Evolutionary conservation across 2,888 invertebrate genomes (phyloP).

Genomic region (Argyresthia goedartella): DNA sequence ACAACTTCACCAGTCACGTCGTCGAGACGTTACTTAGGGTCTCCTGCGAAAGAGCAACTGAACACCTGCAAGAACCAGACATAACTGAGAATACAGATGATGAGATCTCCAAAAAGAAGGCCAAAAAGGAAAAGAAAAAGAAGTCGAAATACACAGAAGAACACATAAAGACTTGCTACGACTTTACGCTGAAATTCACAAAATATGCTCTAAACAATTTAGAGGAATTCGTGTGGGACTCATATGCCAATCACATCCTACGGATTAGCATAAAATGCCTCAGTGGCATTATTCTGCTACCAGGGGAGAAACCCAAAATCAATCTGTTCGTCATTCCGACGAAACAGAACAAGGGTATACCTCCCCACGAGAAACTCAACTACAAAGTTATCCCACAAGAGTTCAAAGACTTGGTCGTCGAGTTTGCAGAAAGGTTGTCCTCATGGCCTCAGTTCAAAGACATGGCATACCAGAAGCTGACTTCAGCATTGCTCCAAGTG

Average conservation of each 20-base stretch:
- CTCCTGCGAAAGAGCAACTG: slow-evolving; percentile 65
- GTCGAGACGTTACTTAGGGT: slow-evolving; percentile 76
- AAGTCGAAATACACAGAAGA: slow-evolving; percentile 42
- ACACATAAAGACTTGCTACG: slow-evolving; percentile 69
- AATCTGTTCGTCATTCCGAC: slow-evolving; percentile 40
- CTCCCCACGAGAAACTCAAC: slow-evolving; percentile 46
- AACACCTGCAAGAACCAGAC: slow-evolving; percentile 28
- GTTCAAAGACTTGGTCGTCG: slow-evolving; percentile 73
- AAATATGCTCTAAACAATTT: slow-evolving; percentile 86
- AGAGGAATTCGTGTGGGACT: slow-evolving; percentile 86
- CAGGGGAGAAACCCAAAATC: slow-evolving; percentile 55
- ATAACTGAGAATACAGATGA: slow-evolving; percentile 19
- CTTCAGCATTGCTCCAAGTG: slow-evolving; percentile 80
- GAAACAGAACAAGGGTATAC: slow-evolving; percentile 36
- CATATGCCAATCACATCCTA: slow-evolving; percentile 82
- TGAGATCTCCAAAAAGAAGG: slow-evolving; percentile 33
- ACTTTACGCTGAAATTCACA: slow-evolving; percentile 77
- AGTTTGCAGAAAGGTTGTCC: slow-evolving; percentile 74
- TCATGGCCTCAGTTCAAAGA: slow-evolving; percentile 85
- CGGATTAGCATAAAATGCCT: slow-evolving; percentile 79
- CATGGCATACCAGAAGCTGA: slow-evolving; percentile 76
- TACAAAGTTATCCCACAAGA: slow-evolving; percentile 69
- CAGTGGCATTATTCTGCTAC: slow-evolving; percentile 72
- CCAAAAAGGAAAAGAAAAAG: slow-evolving; percentile 24
- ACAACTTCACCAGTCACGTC: slow-evolving; percentile 85